Evolutionary conservation across 2,888 invertebrate species (phyloP).

Genomic region (Gibbula magus): DNA sequence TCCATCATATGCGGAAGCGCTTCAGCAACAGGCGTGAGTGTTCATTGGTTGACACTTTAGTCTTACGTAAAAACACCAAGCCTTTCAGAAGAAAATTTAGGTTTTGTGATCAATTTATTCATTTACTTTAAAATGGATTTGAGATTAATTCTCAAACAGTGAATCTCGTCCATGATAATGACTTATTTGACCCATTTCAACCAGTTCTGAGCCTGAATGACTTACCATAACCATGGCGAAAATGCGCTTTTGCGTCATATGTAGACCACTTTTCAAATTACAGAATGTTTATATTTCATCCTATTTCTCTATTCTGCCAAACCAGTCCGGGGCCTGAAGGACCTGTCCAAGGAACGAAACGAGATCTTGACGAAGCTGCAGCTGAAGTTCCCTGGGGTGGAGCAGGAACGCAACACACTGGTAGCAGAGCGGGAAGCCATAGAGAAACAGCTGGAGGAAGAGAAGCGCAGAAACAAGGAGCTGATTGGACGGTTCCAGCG

Average conservation of each 20-base stretch:
- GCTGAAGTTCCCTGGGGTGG: conserved; percentile 23
- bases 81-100: too few species aligned
- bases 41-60: neutral
- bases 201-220: too few species aligned
- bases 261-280: neutral
- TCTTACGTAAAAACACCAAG: too few species aligned
- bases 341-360: neutral
- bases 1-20: neutral
- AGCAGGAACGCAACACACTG: conserved; percentile 6
- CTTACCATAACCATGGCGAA: too few species aligned
- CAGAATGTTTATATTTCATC: neutral
- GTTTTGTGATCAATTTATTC: too few species aligned
- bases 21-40: neutral
- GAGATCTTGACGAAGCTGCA: conserved; percentile 13
- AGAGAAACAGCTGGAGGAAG: conserved; percentile 27
- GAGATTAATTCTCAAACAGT: too few species aligned
- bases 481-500: conserved; percentile 26
- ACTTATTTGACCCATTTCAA: too few species aligned
- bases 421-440: conserved; percentile 25
- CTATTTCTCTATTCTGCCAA: neutral
- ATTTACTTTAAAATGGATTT: too few species aligned
- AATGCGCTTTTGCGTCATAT: too few species aligned
- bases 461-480: conserved; percentile 25
- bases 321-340: conserved; percentile 2
- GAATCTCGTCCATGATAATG: too few species aligned